A percentile compares a stretch with the other conserved stretches of the same genome.
Evolutionary conservation across 2,113 vertebrate genomes (phyloP).

Genomic region (Garra rufa): DNA sequence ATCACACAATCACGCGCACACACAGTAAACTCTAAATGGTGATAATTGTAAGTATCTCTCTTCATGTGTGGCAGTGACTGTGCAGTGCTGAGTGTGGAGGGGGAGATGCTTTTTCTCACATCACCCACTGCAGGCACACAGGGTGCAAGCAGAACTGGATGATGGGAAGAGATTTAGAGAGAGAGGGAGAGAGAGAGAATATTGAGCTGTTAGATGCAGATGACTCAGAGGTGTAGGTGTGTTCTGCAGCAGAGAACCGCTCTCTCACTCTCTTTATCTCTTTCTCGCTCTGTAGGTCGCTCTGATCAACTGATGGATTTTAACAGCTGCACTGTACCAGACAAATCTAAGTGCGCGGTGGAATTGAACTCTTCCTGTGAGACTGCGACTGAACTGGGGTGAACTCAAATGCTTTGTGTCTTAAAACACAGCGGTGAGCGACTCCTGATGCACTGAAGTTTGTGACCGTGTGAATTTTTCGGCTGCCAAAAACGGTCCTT

Average conservation of each 20-base stretch:
- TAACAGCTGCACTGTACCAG: conserved; percentile 40
- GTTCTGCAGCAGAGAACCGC: conserved; percentile 51
- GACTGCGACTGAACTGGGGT: conserved; percentile 14
- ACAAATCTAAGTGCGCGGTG: conserved; percentile 34
- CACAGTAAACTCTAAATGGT: conserved; percentile 24
- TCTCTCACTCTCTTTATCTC: conserved; percentile 39
- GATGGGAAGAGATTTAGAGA: conserved; percentile 41
- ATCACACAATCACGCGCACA: conserved; percentile 26
- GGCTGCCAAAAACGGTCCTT: conserved; percentile 2
- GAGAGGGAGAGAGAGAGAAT: conserved; percentile 8
- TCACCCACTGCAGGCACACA: conserved; percentile 46
- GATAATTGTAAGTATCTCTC: conserved; percentile 35
- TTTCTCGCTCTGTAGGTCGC: conserved; percentile 27
- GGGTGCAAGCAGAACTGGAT: conserved; percentile 43
- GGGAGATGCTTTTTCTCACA: conserved; percentile 42
- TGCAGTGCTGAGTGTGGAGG: conserved; percentile 10
- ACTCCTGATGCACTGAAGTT: neutral
- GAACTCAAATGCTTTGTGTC: conserved; percentile 14
- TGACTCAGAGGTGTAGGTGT: conserved; percentile 65
- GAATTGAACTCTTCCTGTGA: conserved; percentile 39
- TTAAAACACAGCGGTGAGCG: neutral
- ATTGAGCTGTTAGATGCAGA: conserved; percentile 54
- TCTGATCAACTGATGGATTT: conserved; percentile 52
- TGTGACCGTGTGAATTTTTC: neutral
- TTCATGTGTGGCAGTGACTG: conserved; percentile 36